A percentile compares a stretch with the other conserved stretches of the same genome.
Evolutionary conservation across 2,797 vertebrate genomes (phyloP).

Genomic region (Eurystomus glaucurus): DNA sequence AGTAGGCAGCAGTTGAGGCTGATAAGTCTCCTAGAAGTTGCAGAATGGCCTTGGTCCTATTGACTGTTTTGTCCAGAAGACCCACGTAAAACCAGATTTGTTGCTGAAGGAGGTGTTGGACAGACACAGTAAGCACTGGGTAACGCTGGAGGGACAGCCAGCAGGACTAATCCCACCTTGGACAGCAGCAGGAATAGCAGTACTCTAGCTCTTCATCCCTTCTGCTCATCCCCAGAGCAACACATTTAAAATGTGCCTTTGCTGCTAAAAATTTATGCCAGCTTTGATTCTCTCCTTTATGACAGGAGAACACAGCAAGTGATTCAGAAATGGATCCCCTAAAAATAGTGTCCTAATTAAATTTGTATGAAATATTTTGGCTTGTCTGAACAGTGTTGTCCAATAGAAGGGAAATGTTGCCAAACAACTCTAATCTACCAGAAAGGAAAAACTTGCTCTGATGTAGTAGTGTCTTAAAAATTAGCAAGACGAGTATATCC

Average conservation of each 20-base stretch:
- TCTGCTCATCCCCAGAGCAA: background rate
- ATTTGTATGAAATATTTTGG: constrained; percentile 8
- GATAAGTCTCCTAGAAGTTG: background rate
- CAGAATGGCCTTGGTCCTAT: background rate
- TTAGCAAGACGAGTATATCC: background rate
- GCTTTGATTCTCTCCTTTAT: background rate
- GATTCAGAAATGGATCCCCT: background rate
- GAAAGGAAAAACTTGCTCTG: background rate
- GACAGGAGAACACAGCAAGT: background rate
- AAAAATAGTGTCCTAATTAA: constrained; percentile 28
- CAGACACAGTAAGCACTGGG: background rate
- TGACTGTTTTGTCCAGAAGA: background rate
- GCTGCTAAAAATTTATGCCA: background rate
- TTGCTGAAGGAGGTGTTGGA: background rate
- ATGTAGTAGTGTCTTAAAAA: background rate
- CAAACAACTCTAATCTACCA: background rate
- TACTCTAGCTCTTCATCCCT: background rate
- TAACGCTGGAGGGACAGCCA: background rate
- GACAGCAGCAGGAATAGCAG: background rate
- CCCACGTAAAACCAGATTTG: background rate
- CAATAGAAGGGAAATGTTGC: background rate
- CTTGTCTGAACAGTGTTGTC: background rate
- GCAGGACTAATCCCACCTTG: background rate
- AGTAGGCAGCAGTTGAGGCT: background rate
- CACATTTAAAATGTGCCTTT: background rate